Percentiles rank a stretch among this genome's conserved stretches.
phyloP scores from a whole-genome alignment of 2,888 invertebrate genomes.

The Cheiracanthium punctorium region DNA sequence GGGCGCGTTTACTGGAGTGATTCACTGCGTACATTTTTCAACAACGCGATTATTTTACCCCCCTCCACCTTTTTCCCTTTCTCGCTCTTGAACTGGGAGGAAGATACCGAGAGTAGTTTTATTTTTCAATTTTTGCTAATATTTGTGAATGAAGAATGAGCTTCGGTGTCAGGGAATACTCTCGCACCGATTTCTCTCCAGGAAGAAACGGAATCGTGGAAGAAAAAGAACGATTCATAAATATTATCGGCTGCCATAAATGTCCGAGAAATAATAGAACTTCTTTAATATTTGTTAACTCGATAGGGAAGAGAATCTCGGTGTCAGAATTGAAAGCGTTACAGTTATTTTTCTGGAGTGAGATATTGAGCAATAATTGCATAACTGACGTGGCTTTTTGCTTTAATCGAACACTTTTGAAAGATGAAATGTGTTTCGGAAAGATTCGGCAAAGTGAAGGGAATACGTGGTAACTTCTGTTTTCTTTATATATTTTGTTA shows the following conservation, averaged over 20 bases:
- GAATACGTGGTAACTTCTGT: no score
- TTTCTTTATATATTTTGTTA: no score
- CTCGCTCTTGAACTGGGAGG: background rate
- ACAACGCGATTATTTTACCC: constrained; percentile 60
- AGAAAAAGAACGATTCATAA: background rate
- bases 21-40: constrained; percentile 61
- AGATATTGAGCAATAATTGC: no score
- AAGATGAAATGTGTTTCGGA: no score
- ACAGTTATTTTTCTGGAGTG: no score
- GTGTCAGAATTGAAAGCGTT: background rate
- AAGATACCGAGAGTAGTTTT: constrained; percentile 32
- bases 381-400: no score
- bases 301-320: background rate
- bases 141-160: constrained; percentile 62
- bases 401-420: no score
- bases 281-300: background rate
- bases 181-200: background rate
- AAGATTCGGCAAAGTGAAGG: no score
- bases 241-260: constrained; percentile 1
- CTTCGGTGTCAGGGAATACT: constrained; percentile 21
- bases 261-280: background rate
- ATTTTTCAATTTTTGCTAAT: constrained; percentile 30
- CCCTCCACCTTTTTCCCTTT: background rate
- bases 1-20: constrained; percentile 57
- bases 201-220: background rate